phyloP scores from a whole-genome alignment of 1,140 invertebrate genomes.

The Physella acuta region DNA sequence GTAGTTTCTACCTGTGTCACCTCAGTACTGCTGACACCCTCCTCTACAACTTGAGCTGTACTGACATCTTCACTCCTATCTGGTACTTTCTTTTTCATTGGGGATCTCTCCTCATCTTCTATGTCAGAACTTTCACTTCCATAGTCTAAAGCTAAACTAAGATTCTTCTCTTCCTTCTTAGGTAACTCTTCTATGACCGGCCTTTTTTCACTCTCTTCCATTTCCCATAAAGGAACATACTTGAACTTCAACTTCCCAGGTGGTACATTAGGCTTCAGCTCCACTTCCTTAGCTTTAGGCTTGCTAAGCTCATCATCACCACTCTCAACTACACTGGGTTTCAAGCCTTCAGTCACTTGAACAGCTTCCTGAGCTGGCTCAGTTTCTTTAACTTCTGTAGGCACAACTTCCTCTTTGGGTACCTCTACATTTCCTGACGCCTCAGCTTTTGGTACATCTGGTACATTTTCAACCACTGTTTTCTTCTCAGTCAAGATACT shows the following conservation, averaged over 20 bases:
- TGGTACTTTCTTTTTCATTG: not conserved
- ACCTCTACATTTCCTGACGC: not conserved
- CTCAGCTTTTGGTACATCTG: not conserved
- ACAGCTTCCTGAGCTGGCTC: not conserved
- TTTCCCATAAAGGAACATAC: conserved; percentile 23
- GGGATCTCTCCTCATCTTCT: conserved; percentile 7
- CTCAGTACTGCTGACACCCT: not conserved
- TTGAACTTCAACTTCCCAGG: conserved; percentile 18
- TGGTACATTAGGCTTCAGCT: not conserved
- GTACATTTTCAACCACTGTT: not conserved
- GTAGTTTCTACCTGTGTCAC: not conserved
- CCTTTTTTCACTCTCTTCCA: conserved; percentile 11
- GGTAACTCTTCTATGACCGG: not conserved
- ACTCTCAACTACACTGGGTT: not conserved
- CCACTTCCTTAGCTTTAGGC: not conserved
- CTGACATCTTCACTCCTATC: no score
- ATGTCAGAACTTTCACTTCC: conserved; percentile 18
- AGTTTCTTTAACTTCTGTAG: not conserved
- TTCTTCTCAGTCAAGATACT: no score
- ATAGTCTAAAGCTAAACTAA: conserved; percentile 17
- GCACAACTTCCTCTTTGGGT: not conserved
- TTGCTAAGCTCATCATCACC: not conserved
- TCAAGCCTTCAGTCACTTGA: no score
- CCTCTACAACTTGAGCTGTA: not conserved
- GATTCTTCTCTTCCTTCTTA: not conserved